A percentile compares a stretch with the other conserved stretches of the same genome.
These are phyloP conservation scores for Epizoanthus ramosus DNA, from an alignment of 92 coral and sea anemone species.

Conservation along the genomic window DNA sequence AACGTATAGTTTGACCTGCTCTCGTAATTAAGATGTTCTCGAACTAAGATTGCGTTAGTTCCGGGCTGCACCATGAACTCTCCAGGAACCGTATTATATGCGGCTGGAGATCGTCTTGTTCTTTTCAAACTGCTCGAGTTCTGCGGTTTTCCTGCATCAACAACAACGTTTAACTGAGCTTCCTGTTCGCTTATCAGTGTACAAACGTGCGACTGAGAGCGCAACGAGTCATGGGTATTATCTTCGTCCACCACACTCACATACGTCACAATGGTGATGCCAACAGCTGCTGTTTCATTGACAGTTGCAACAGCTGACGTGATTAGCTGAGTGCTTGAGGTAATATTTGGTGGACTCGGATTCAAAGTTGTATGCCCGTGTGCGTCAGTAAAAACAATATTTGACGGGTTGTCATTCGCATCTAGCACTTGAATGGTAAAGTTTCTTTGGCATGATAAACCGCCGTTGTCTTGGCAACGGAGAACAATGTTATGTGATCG, in stretches of 20 bases:
- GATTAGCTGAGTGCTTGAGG: slow-evolving; percentile 42
- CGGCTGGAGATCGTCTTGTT: slow-evolving; percentile 25
- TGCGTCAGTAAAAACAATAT: slow-evolving; percentile 62
- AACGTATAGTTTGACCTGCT: slow-evolving; percentile 53
- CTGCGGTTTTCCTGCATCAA: slow-evolving; percentile 55
- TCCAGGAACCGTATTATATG: slow-evolving; percentile 44
- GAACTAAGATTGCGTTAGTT: slow-evolving; percentile 67
- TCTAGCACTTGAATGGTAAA: slow-evolving; percentile 54
- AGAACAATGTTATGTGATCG: slow-evolving; percentile 47
- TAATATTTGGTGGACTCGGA: slow-evolving; percentile 59
- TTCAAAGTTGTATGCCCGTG: slow-evolving; percentile 65
- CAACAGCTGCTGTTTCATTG: slow-evolving; percentile 68
- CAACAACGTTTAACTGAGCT: slow-evolving; percentile 52
- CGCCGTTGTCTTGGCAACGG: slow-evolving; percentile 67
- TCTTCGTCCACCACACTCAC: slow-evolving; percentile 69
- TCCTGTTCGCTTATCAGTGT: slow-evolving; percentile 67
- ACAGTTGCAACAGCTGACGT: slow-evolving; percentile 66
- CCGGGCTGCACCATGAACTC: slow-evolving; percentile 75
- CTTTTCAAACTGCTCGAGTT: slow-evolving; percentile 44
- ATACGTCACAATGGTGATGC: slow-evolving; percentile 68
- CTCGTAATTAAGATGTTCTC: slow-evolving; percentile 60
- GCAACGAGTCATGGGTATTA: slow-evolving; percentile 47
- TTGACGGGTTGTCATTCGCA: slow-evolving; percentile 65
- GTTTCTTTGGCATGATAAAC: slow-evolving; percentile 48
- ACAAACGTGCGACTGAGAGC: slow-evolving; percentile 69